Conservation (phyloP, 2,113 vertebrate genomes). For the Baryphthengus martii region DNA sequence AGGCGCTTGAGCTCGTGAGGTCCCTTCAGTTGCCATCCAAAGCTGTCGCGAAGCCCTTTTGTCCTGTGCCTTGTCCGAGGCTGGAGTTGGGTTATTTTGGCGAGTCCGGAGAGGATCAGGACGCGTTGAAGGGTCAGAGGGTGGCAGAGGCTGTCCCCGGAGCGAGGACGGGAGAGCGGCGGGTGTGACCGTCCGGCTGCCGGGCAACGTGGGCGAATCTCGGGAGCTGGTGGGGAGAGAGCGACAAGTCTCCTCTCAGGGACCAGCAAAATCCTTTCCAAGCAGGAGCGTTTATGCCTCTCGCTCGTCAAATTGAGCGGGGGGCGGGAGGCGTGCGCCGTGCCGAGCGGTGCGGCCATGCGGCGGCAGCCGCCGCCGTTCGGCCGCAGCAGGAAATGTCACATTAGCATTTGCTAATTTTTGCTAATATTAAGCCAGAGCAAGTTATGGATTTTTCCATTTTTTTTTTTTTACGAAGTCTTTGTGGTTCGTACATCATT, state of each 20-base stretch:
- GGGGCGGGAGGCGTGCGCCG: background rate
- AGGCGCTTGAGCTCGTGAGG: fast-evolving
- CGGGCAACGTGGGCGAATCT: background rate
- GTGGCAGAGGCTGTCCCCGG: background rate
- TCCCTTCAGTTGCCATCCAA: background rate
- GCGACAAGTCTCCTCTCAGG: background rate
- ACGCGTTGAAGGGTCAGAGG: background rate
- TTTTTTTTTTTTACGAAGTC: fast-evolving
- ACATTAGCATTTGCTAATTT: fast-evolving
- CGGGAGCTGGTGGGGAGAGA: background rate
- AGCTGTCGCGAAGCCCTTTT: background rate
- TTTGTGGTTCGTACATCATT: fast-evolving
- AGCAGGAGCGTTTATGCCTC: background rate
- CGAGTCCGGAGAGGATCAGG: background rate
- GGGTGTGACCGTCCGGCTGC: background rate
- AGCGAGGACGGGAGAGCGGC: background rate
- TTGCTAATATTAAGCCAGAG: too few species aligned
- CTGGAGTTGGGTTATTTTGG: background rate
- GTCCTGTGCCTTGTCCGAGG: background rate
- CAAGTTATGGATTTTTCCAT: background rate
- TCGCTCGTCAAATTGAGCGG: background rate
- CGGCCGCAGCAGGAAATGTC: background rate
- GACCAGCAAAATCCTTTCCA: background rate
- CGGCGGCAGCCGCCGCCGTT: background rate
- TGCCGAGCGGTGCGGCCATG: background rate